Conservation (phyloP, 2,113 vertebrate genomes). For the Callipepla californica region DNA sequence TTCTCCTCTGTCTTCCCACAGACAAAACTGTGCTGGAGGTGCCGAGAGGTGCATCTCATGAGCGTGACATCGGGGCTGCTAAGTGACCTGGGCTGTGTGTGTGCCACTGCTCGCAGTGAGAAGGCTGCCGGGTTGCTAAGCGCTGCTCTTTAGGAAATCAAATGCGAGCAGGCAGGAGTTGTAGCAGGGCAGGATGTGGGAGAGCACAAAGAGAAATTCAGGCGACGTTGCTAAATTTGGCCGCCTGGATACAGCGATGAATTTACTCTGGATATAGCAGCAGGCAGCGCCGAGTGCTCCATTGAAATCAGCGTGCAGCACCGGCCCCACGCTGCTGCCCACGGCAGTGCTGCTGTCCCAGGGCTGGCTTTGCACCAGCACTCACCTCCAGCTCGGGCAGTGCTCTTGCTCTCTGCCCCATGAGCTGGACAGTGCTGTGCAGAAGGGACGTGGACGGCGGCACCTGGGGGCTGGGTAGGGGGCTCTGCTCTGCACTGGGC, state of each 20-base stretch:
- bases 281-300: neutral
- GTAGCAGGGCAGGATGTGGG: conserved; percentile 36
- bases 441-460: neutral
- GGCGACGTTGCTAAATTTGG: conserved; percentile 11
- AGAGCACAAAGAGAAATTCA: conserved; percentile 1
- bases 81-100: accelerated
- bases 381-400: neutral
- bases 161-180: neutral
- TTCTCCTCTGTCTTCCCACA: neutral
- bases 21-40: neutral
- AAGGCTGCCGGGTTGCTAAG: conserved; percentile 36
- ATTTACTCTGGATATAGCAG: neutral
- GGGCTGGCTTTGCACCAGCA: no score
- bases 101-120: neutral
- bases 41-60: neutral
- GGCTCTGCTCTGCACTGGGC: neutral
- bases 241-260: neutral
- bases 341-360: neutral
- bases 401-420: neutral
- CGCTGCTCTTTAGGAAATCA: neutral
- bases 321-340: conserved; percentile 7
- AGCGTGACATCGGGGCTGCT: neutral
- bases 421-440: neutral
- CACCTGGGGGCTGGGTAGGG: neutral
- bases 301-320: neutral